Conservation (phyloP, 2,113 vertebrate genomes). For the Sakesphorus luctuosus region DNA sequence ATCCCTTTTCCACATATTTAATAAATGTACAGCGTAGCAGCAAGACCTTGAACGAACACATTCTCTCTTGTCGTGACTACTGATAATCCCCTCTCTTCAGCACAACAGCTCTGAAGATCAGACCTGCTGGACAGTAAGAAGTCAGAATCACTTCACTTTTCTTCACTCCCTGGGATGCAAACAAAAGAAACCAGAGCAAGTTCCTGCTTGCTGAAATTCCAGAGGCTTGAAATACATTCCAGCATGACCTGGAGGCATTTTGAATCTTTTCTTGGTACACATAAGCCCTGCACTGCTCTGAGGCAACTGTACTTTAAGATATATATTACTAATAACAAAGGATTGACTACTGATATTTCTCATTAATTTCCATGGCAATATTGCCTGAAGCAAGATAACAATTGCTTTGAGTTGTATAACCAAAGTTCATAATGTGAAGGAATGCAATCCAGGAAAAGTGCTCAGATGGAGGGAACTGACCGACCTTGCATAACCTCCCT, state of each 20-base stretch:
- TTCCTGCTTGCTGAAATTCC: slow-evolving; percentile 38
- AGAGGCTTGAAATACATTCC: background rate
- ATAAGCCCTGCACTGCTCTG: background rate
- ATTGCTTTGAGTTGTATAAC: background rate
- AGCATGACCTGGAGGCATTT: fast-evolving
- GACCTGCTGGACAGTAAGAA: background rate
- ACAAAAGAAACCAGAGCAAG: background rate
- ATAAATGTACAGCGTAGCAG: background rate
- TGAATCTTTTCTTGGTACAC: background rate
- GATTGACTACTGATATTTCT: background rate
- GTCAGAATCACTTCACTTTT: background rate
- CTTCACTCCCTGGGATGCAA: background rate
- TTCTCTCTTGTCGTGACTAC: background rate
- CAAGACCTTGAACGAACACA: background rate
- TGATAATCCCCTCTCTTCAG: background rate
- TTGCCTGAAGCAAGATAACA: background rate
- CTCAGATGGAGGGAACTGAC: background rate
- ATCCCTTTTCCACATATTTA: background rate
- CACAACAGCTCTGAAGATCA: background rate
- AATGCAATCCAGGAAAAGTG: background rate
- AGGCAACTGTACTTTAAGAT: background rate
- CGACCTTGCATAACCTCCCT: background rate
- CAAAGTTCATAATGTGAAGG: background rate
- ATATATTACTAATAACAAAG: background rate
- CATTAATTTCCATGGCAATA: slow-evolving; percentile 1